These are phyloP conservation scores for Heliconius hermathena DNA, from an alignment of 1,140 invertebrate species.

Conservation along the genomic window DNA sequence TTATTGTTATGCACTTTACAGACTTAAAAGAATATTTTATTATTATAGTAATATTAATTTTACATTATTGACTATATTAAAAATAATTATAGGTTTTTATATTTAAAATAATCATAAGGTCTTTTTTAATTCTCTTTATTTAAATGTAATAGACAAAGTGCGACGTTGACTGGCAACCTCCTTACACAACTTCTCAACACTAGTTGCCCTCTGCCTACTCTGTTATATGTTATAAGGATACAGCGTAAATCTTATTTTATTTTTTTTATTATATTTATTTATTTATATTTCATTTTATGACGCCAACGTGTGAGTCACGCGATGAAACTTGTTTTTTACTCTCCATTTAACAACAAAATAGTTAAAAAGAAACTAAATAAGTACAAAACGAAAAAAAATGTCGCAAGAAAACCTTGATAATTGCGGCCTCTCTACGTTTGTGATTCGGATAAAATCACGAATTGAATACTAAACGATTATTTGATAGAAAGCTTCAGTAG, in stretches of 20 bases:
- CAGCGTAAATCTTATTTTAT: too few relatives aligned
- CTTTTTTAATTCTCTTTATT: too few relatives aligned
- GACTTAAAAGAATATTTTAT: neutral
- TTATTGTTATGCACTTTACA: neutral
- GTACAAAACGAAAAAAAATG: constrained; percentile 33
- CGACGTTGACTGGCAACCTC: too few relatives aligned
- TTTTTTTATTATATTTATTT: neutral
- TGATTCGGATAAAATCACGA: constrained; percentile 28
- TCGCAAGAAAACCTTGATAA: constrained; percentile 38
- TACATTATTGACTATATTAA: neutral
- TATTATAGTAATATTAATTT: neutral
- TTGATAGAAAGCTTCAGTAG: neutral
- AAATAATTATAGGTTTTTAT: neutral
- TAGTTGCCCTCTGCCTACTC: too few relatives aligned
- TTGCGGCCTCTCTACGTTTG: constrained; percentile 23
- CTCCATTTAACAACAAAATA: neutral
- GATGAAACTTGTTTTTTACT: neutral
- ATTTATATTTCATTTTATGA: neutral
- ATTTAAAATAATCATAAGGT: neutral
- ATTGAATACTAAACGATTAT: constrained; percentile 8
- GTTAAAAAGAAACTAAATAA: constrained; percentile 24
- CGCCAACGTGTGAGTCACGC: neutral
- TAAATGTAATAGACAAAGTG: too few relatives aligned
- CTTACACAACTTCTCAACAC: too few relatives aligned
- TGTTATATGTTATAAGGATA: too few relatives aligned